Percentiles rank a stretch among this genome's conserved stretches.
Conservation (phyloP, 1,140 invertebrate species). For the Nylanderia fulva region DNA sequence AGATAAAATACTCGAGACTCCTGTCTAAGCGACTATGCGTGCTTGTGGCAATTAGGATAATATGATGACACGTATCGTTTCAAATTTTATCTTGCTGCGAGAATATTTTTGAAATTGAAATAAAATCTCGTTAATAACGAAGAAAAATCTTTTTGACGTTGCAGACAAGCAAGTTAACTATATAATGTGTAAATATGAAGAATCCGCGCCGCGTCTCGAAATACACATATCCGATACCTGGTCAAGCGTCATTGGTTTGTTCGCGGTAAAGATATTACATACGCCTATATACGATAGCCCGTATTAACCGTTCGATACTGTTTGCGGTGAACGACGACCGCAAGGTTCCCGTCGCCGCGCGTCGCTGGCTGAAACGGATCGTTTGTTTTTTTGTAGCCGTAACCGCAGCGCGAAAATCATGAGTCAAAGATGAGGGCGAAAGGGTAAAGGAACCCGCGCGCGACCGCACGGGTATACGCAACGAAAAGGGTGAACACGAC, state of each 20-base stretch:
- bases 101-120: neutral
- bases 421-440: slow-evolving; percentile 34
- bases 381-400: slow-evolving; percentile 59
- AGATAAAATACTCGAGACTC: neutral
- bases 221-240: neutral
- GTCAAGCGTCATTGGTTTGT: slow-evolving; percentile 14
- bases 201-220: neutral
- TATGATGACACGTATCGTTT: neutral
- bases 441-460: slow-evolving; percentile 56
- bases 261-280: slow-evolving; percentile 65
- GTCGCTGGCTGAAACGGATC: slow-evolving; percentile 52
- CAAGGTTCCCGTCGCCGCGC: slow-evolving; percentile 37
- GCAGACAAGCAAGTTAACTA: neutral
- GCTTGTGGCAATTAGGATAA: neutral
- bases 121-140: neutral
- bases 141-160: neutral
- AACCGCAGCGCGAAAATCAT: slow-evolving; percentile 70
- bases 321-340: slow-evolving; percentile 68
- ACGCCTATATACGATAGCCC: slow-evolving; percentile 34
- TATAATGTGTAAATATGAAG: slow-evolving; percentile 4
- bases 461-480: slow-evolving; percentile 59
- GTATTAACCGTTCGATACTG: slow-evolving; percentile 56
- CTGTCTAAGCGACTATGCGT: neutral
- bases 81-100: neutral
- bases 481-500: slow-evolving; percentile 45